Conservation (phyloP, 2,888 invertebrate genomes). For the Metopia argyrocephala region DNA sequence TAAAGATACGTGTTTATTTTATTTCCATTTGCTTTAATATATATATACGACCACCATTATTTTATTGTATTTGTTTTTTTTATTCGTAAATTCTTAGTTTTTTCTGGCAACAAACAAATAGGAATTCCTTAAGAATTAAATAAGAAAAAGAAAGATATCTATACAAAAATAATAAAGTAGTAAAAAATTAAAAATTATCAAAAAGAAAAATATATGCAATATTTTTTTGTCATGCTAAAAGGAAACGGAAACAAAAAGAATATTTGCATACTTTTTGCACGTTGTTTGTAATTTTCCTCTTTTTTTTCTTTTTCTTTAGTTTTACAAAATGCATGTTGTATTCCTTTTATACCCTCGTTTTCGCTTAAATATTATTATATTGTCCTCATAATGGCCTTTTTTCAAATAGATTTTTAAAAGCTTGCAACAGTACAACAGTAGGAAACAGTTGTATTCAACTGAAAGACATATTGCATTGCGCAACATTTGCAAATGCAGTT, state of each 20-base stretch:
- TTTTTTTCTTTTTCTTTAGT: neutral
- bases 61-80: constrained; percentile 26
- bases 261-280: constrained; percentile 58
- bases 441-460: constrained; percentile 36
- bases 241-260: constrained; percentile 62
- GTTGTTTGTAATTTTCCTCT: constrained; percentile 16
- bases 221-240: constrained; percentile 49
- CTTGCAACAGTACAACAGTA: neutral
- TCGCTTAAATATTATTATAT: constrained; percentile 40
- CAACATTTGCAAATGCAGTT: no score
- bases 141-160: neutral
- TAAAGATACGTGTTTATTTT: neutral
- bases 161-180: neutral
- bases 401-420: neutral
- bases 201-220: constrained; percentile 55
- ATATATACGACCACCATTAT: constrained; percentile 42
- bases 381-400: constrained; percentile 9
- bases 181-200: constrained; percentile 38
- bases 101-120: constrained; percentile 15
- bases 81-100: neutral
- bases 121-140: constrained; percentile 5
- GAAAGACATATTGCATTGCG: no score
- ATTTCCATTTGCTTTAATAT: constrained; percentile 7
- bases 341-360: neutral
- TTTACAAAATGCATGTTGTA: neutral